Evolutionary conservation across 2,113 vertebrate genomes (phyloP), one percentile per base, ranked within the genome.

Genomic region (Gallinago media): DNA sequence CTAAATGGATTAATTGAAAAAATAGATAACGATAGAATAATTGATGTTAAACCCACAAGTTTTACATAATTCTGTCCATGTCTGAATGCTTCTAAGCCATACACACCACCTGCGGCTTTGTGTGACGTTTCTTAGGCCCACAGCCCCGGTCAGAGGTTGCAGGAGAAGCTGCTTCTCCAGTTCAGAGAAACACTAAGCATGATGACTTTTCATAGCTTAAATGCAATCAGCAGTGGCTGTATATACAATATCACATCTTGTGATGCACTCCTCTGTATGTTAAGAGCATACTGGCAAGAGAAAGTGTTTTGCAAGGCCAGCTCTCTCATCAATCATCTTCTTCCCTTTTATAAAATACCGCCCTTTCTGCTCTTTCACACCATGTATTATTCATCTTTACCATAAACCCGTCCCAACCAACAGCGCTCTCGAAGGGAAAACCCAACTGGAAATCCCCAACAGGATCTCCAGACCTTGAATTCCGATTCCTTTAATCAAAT

Each of bases 371-470:
- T 46, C 18, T 18, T 55, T 52, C 58, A 58, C 47, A 32, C 38
- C 71, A 68, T 1, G 0, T 5, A 15, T 27, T 50, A 56, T 27
- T 62, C 12, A 61, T 40, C 50, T 26, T 40, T 26, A 31, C 63
- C 4, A 1, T 12, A 29, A 5, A 36, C 72, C 0, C 0, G 49
- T 77, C 42, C 44, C 27, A 80, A 34, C 63, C 78, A 44, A 65
- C 3, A 1, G 61, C 0, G 0, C 34, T 77, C 70, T 3, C 8
- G 15, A 59, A 58, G 84, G 77, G 93, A 74, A 95, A 96, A 91
- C 21, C 73, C 91, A 59, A 21, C 66, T 88, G 90, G 94, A 96
- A 96, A 93, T 92, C 88, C 94, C 94, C 89, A 92, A 1, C 29
- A 40, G 73, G 38, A 89, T 71, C 66, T 87, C 74, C 5, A 7